Conservation (phyloP, 2,113 vertebrate genomes). For the Oryzias curvinotus region DNA sequence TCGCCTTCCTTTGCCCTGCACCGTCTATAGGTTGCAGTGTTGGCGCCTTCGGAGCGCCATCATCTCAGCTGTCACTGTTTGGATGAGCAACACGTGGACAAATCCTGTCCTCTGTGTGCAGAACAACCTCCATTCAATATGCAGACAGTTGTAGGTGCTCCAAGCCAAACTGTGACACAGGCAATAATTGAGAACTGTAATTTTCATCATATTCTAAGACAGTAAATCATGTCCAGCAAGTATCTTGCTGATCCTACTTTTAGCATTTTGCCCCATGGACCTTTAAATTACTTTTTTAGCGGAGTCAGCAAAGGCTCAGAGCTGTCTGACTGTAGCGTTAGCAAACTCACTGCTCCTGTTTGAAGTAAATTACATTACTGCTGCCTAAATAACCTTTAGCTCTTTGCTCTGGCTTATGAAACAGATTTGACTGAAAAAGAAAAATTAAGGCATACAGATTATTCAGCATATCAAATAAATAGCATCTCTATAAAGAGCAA, state of each 20-base stretch:
- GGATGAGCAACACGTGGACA: slow-evolving; percentile 18
- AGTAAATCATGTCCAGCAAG: slow-evolving; percentile 19
- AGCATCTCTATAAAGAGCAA: not conserved
- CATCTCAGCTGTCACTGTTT: slow-evolving; percentile 24
- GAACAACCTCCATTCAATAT: slow-evolving; percentile 12
- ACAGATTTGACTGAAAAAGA: not conserved
- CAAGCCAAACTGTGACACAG: slow-evolving; percentile 26
- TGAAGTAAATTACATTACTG: not conserved
- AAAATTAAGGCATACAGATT: not conserved
- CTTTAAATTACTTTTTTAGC: slow-evolving; percentile 12
- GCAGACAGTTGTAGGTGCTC: slow-evolving; percentile 22
- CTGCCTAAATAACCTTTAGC: slow-evolving; percentile 6
- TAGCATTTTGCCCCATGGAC: not conserved
- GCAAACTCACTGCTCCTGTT: slow-evolving; percentile 9
- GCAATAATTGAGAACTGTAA: slow-evolving; percentile 25
- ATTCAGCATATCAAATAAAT: not conserved
- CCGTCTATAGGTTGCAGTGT: slow-evolving; percentile 38
- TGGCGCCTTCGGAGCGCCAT: slow-evolving; percentile 30
- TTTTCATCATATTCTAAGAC: slow-evolving; percentile 23
- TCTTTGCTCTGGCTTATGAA: not conserved
- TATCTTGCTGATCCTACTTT: slow-evolving; percentile 11
- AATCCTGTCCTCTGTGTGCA: slow-evolving; percentile 15
- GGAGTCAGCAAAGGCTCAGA: slow-evolving; percentile 4
- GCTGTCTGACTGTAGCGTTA: not conserved
- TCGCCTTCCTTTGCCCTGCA: slow-evolving; percentile 33